phyloP scores from a whole-genome alignment of 2,888 invertebrate species.

The Lycocerus yunnanus region DNA sequence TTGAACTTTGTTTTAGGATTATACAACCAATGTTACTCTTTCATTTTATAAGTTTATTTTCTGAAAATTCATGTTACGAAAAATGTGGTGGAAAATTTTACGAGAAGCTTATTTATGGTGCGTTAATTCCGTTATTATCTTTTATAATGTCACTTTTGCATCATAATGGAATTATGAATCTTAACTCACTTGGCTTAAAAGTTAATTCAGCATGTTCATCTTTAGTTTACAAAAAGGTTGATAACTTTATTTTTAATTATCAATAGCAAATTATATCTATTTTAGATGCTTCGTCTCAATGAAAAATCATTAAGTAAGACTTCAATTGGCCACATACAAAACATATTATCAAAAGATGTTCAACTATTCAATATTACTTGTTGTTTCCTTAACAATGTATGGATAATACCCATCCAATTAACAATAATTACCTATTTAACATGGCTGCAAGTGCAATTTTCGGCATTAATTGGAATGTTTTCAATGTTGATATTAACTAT shows the following conservation, averaged over 20 bases:
- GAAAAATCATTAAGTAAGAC: constrained; percentile 73
- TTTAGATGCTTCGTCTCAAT: neutral
- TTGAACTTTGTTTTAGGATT: constrained; percentile 18
- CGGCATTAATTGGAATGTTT: constrained; percentile 63
- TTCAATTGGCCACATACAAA: constrained; percentile 81
- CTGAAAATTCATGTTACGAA: neutral
- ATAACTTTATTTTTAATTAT: neutral
- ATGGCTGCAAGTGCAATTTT: constrained; percentile 64
- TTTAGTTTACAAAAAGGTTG: neutral
- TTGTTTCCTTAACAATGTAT: constrained; percentile 79
- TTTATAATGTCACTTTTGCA: constrained; percentile 5
- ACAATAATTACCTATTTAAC: constrained; percentile 75
- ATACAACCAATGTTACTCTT: constrained; percentile 28
- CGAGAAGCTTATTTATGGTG: constrained; percentile 25
- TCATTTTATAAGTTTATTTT: constrained; percentile 26
- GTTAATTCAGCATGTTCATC: neutral
- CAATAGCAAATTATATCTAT: neutral
- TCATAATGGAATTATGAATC: neutral
- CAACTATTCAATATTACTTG: constrained; percentile 85
- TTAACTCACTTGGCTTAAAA: neutral
- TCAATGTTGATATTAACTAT: constrained; percentile 59
- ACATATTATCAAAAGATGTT: constrained; percentile 84
- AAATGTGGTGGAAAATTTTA: constrained; percentile 27
- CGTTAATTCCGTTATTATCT: constrained; percentile 17
- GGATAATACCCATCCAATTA: constrained; percentile 82